Base-by-base conservation (phyloP, 2,888 invertebrate genomes). In the Cataglyphis livida region DNA sequence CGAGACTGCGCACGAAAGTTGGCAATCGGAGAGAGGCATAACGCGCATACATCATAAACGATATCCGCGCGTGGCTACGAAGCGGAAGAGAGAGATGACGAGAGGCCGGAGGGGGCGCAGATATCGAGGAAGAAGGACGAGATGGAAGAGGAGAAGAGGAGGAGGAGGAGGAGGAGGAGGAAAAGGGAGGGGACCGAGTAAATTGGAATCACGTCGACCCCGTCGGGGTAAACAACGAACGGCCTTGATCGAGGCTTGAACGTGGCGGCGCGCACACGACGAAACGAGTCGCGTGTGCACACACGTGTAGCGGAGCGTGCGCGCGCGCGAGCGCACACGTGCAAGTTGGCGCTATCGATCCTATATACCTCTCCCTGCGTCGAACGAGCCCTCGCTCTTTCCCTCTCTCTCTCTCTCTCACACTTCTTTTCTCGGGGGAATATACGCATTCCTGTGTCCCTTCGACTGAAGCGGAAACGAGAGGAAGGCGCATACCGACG, bases 201-300 rank as follows among this genome's bases (percentile, higher is more conserved):
- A 90, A 87, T 90, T 90, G 83, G 84, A 88, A 88, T 83, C 74
- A 75, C 84, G 85, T 85, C 85, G 90, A 86, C 82, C 88, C 82
- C 68, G 64, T 76, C 75, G 87, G 87, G 82, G 85, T 88, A 90
- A 85, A 85, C 83, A 84, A 81, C 81, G 70, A 89, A 87, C 85
- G 89, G 85, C 89, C 90, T 90, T 90, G 90, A 90, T 90, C 89
- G 88, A 82, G 85, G 86, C 85, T 85, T 7, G 48, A 68, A 84
- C 65, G 84, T 82, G 48, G 61, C 32, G 73, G 35, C 73, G 32
- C 59, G 57, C 64, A 59, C 66, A 44, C 25, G 65, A 61, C 57
- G 70, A 48, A 38, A 28, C 70, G 66, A 54, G 71, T 78, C 66
- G 78, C 81, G 65, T 41, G 62, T 54, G 32, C 51, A 44, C 81